Percentiles rank a stretch among this genome's conserved stretches.
These are phyloP conservation scores for Hydrozoanthus tunicans DNA, from an alignment of 64 coral and sea anemone species.

Conservation along the genomic window DNA sequence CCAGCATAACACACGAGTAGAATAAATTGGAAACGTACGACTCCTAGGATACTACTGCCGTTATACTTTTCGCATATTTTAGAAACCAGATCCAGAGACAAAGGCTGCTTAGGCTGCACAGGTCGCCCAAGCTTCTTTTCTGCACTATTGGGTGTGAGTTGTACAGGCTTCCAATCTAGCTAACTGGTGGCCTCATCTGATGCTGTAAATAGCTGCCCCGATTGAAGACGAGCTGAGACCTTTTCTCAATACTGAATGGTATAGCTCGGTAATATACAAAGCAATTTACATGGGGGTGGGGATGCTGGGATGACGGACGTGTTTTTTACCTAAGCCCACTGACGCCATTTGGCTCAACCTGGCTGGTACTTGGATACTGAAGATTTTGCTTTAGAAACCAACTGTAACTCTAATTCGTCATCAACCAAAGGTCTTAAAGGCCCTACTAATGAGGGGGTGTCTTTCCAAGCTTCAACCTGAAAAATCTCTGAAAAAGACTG, in stretches of 20 bases:
- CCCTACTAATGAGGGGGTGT: background rate
- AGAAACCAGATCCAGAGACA: background rate
- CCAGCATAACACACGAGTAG: background rate
- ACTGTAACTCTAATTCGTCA: background rate
- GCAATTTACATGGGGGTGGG: background rate
- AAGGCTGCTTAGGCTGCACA: too few relatives aligned
- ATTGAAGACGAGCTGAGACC: background rate
- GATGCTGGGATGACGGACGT: background rate
- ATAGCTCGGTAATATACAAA: background rate
- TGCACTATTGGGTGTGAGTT: background rate
- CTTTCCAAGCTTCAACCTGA: too few relatives aligned
- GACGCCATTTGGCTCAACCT: background rate
- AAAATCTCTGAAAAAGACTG: too few relatives aligned
- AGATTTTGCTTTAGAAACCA: background rate
- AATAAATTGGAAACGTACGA: background rate
- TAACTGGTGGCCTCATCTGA: background rate
- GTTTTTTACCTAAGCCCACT: background rate
- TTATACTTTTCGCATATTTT: background rate
- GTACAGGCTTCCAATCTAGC: background rate
- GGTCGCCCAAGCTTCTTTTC: background rate
- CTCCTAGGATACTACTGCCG: background rate
- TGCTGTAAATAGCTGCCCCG: constrained; percentile 33
- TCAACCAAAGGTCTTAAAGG: background rate
- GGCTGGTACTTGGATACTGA: background rate
- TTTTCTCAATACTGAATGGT: too few relatives aligned